These are phyloP conservation scores for Gymnoscelis rufifasciata DNA, from an alignment of 2,888 invertebrate species.

Conservation along the genomic window DNA sequence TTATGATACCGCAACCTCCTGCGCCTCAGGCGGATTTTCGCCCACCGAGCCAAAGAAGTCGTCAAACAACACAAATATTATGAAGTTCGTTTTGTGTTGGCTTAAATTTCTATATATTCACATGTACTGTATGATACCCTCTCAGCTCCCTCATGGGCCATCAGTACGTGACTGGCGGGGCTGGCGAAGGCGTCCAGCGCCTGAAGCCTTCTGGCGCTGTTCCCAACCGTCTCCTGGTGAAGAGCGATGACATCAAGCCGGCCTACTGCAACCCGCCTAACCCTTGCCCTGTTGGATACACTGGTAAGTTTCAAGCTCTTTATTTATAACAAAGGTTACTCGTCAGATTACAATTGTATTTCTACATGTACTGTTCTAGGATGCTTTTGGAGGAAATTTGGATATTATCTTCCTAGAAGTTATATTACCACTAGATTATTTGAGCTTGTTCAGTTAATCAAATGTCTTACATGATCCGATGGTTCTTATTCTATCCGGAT, in stretches of 20 bases:
- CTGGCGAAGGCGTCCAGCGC: slow-evolving; percentile 86
- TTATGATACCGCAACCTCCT: no score
- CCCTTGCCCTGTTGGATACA: slow-evolving; percentile 97
- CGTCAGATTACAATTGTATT: neutral
- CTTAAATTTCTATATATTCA: no score
- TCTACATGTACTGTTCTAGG: neutral
- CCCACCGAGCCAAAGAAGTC: no score
- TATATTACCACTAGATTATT: no score
- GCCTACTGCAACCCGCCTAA: slow-evolving; percentile 99
- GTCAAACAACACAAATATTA: no score
- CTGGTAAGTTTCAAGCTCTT: slow-evolving; percentile 78
- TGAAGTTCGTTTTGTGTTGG: no score
- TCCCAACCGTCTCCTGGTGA: slow-evolving; percentile 85
- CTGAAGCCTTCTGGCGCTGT: slow-evolving; percentile 77
- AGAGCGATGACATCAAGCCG: slow-evolving; percentile 94
- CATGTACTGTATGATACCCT: neutral
- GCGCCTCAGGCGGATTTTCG: no score
- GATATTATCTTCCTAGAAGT: no score
- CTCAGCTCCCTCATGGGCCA: slow-evolving; percentile 84
- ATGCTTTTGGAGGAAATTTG: no score
- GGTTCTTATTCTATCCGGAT: no score
- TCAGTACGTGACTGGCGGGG: slow-evolving; percentile 86
- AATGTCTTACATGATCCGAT: no score
- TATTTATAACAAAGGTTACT: neutral
- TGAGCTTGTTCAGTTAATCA: no score